These are phyloP conservation scores for Alexandromys oeconomus DNA, from an alignment of 2,797 vertebrate species.

Conservation along the genomic window DNA sequence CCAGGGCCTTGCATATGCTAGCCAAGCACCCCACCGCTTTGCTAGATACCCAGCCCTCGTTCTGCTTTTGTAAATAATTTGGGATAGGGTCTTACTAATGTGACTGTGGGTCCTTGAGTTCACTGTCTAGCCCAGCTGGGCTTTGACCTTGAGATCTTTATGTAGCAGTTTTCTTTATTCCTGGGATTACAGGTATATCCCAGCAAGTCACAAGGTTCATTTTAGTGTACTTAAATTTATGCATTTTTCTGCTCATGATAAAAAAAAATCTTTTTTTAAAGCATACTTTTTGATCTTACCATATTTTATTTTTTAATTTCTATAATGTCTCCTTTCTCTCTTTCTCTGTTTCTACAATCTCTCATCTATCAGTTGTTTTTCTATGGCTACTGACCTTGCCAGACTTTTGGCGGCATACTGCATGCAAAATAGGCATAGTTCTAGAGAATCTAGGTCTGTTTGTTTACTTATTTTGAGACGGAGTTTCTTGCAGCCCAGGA, in stretches of 20 bases:
- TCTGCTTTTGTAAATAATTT: neutral
- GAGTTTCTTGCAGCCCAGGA: neutral
- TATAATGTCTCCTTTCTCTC: neutral
- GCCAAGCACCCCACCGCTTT: neutral
- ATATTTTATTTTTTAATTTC: neutral
- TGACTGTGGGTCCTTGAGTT: neutral
- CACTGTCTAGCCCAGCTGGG: neutral
- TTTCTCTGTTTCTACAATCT: neutral
- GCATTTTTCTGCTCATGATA: neutral
- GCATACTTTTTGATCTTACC: neutral
- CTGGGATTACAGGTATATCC: neutral
- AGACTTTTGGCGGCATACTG: neutral
- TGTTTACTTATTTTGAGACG: neutral
- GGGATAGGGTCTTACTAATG: neutral
- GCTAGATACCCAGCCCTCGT: too few relatives aligned
- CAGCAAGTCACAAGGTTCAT: neutral
- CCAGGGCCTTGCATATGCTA: neutral
- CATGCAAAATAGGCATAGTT: neutral
- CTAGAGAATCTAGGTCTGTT: conserved; percentile 2
- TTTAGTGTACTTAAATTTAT: conserved; percentile 26
- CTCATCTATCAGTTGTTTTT: neutral
- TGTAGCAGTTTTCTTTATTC: neutral
- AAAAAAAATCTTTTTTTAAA: conserved; percentile 26
- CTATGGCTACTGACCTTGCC: neutral
- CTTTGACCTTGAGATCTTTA: neutral